Evolutionary conservation across 2,888 invertebrate species (phyloP).

Genomic region (Morinoia aosen): DNA sequence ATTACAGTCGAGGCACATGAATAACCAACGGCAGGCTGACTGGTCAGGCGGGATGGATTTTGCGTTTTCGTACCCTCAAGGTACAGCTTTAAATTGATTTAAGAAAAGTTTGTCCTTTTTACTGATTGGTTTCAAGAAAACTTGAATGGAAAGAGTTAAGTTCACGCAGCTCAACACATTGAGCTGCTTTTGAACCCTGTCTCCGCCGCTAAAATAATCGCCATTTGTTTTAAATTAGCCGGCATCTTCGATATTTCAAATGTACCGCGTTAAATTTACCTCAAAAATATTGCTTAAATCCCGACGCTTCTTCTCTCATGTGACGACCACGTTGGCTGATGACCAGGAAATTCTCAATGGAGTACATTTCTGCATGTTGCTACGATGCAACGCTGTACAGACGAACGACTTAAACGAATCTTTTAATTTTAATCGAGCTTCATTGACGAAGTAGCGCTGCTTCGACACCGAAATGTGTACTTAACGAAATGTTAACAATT

Average conservation of each 20-base stretch:
- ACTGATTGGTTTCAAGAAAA: background rate
- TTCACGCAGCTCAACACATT: background rate
- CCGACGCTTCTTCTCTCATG: background rate
- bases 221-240: too few species aligned
- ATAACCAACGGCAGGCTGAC: background rate
- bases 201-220: background rate
- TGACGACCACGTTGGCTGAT: background rate
- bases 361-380: background rate
- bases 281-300: background rate
- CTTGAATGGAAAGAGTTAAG: too few species aligned
- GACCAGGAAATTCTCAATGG: background rate
- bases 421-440: background rate
- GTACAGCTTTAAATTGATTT: background rate
- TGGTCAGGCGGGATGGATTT: background rate
- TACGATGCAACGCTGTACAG: background rate
- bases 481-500: background rate
- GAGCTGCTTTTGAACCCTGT: background rate
- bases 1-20: background rate
- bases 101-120: background rate
- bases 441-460: background rate
- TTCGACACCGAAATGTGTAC: background rate
- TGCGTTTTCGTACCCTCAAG: background rate
- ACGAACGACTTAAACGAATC: background rate
- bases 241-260: too few species aligned
- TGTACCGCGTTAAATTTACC: background rate